A percentile compares a stretch with the other conserved stretches of the same genome.
These are phyloP conservation scores for Erythrolamprus reginae DNA, from an alignment of 2,113 vertebrate species.

Conservation along the genomic window DNA sequence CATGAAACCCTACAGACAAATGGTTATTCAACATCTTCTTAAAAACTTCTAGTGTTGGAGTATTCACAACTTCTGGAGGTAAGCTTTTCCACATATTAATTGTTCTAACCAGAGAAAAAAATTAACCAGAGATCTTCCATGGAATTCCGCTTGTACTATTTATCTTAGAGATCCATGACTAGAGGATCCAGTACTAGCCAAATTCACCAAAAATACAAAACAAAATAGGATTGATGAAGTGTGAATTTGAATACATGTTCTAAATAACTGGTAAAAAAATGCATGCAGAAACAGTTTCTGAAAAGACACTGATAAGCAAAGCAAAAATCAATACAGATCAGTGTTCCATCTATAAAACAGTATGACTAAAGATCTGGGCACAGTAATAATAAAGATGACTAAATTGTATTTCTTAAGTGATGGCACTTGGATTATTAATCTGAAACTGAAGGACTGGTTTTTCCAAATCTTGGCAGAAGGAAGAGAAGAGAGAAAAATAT, in stretches of 20 bases:
- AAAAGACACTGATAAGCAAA: background rate
- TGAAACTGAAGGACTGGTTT: background rate
- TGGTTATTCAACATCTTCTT: too few species aligned
- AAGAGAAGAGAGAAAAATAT: background rate
- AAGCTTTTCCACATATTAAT: too few species aligned
- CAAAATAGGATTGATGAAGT: background rate
- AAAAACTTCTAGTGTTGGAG: too few species aligned
- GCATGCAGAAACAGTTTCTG: background rate
- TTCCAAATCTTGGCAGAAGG: background rate
- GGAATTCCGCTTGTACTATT: background rate
- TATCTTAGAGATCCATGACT: background rate
- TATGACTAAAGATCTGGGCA: background rate
- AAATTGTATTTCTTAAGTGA: background rate
- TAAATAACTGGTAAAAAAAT: background rate
- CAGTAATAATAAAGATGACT: too few species aligned
- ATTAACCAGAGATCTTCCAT: background rate
- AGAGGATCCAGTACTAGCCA: background rate
- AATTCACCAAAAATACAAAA: background rate
- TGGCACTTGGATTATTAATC: background rate
- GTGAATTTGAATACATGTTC: background rate
- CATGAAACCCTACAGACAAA: too few species aligned
- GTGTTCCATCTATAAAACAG: background rate
- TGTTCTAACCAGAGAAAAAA: too few species aligned
- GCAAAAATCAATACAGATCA: background rate
- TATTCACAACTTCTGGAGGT: too few species aligned